Evolutionary conservation across 2,113 vertebrate genomes (phyloP).

Genomic region (Narcine bancroftii): DNA sequence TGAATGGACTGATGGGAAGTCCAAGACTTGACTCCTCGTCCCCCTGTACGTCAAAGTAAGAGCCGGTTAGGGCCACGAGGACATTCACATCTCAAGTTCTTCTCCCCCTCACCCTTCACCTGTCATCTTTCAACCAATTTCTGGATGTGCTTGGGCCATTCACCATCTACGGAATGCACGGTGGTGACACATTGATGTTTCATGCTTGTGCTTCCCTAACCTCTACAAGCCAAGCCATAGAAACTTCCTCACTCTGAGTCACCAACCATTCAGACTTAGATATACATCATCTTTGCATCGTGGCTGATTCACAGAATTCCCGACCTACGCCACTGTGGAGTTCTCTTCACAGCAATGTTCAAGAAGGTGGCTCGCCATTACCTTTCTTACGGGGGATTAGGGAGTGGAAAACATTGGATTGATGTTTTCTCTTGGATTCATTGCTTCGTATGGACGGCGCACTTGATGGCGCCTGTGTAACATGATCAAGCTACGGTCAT

Average conservation of each 20-base stretch:
- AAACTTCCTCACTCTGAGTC: background rate
- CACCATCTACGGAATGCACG: background rate
- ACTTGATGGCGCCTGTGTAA: background rate
- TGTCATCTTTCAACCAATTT: background rate
- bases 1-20: conserved; percentile 91
- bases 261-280: background rate
- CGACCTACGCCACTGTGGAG: background rate
- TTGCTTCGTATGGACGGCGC: background rate
- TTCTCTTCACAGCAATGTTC: background rate
- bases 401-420: background rate
- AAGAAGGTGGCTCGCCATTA: too few relatives aligned
- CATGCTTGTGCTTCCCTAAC: background rate
- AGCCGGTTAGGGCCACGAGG: background rate
- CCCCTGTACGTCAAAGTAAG: conserved; percentile 56
- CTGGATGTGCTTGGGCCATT: background rate
- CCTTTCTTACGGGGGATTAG: background rate
- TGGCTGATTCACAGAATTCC: too few relatives aligned
- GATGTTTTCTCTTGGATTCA: background rate
- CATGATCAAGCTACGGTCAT: background rate
- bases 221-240: background rate
- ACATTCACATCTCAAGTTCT: background rate
- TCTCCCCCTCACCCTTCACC: background rate
- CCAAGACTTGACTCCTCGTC: conserved; percentile 90
- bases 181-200: background rate
- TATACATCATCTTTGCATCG: background rate